phyloP scores from a whole-genome alignment of 2,797 vertebrate species.

The Alectoris magna region DNA sequence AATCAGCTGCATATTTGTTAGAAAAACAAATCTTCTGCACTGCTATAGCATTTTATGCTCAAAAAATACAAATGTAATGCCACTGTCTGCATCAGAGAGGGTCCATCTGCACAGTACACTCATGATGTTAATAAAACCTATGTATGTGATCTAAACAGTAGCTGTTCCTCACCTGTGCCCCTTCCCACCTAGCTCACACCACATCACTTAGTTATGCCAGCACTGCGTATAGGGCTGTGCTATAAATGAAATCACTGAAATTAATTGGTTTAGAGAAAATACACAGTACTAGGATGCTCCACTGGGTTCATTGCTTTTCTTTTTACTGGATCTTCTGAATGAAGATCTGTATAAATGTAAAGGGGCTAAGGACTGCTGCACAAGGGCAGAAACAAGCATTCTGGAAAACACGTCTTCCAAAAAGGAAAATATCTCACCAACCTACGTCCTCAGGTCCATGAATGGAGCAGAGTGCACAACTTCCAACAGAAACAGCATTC shows the following conservation, averaged over 20 bases:
- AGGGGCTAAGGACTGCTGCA: neutral
- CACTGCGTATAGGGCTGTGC: neutral
- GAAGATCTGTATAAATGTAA: neutral
- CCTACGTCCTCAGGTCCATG: neutral
- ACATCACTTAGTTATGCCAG: neutral
- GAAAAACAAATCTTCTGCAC: neutral
- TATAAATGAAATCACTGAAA: neutral
- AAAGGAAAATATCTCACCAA: neutral
- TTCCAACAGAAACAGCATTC: neutral
- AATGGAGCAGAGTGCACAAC: neutral
- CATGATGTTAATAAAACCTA: neutral
- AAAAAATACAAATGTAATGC: neutral
- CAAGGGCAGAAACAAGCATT: neutral
- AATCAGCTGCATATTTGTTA: neutral
- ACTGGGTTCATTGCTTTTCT: neutral
- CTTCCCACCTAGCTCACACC: neutral
- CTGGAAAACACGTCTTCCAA: neutral
- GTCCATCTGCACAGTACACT: neutral
- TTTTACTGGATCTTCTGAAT: neutral
- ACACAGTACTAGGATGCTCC: accelerated
- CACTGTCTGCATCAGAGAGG: neutral
- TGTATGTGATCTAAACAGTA: neutral
- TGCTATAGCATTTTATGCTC: neutral
- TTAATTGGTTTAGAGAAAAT: neutral
- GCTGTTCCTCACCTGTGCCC: neutral